Percentiles rank a stretch among this genome's conserved stretches.
phyloP scores from a whole-genome alignment of 2,113 vertebrate genomes.

The Triplophysa rosa region DNA sequence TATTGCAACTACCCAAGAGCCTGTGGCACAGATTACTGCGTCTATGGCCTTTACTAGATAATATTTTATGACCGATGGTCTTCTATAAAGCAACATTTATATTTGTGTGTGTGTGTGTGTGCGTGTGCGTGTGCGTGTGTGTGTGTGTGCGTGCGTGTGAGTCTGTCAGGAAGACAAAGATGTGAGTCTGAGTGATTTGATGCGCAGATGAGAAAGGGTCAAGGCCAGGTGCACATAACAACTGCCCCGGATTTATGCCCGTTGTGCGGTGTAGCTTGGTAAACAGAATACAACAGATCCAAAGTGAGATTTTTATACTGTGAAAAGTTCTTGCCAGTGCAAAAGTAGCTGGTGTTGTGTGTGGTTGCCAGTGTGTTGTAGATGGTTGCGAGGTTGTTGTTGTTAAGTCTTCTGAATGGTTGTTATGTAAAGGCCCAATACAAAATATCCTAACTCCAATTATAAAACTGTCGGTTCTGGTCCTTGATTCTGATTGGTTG shows the following conservation, averaged over 20 bases:
- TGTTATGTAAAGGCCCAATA: not conserved
- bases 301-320: not conserved
- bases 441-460: too few species aligned
- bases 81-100: conserved; percentile 5
- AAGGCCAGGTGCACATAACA: not conserved
- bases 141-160: not conserved
- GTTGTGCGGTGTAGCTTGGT: not conserved
- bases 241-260: not conserved
- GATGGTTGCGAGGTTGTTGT: too few species aligned
- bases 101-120: not conserved
- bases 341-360: too few species aligned
- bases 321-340: too few species aligned
- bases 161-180: not conserved
- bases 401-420: too few species aligned
- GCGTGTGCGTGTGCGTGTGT: conserved; percentile 2
- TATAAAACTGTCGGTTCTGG: too few species aligned
- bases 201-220: not conserved
- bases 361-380: too few species aligned
- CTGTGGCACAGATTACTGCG: not conserved
- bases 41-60: not conserved
- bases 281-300: not conserved
- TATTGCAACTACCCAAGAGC: not conserved
- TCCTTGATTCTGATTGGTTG: too few species aligned
- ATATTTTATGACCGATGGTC: not conserved
- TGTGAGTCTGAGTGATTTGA: not conserved